phyloP scores from a whole-genome alignment of 2,888 invertebrate species.

The Athripsodes cinereus region DNA sequence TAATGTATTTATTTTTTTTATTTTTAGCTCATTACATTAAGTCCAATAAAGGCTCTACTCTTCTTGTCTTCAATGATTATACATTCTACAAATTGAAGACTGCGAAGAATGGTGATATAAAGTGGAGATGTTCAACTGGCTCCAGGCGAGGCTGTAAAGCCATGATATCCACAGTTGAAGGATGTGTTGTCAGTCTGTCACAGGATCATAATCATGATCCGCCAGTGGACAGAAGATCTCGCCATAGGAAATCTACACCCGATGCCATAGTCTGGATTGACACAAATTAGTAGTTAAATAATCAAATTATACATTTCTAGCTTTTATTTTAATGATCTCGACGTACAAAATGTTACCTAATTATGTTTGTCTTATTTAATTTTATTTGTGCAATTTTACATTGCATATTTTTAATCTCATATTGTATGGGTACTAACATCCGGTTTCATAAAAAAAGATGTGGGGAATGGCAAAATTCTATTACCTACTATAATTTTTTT shows the following conservation, averaged over 20 bases:
- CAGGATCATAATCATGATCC: conserved; percentile 26
- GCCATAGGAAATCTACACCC: neutral
- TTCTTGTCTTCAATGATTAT: neutral
- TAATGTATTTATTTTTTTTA: neutral
- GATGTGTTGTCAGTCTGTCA: conserved; percentile 27
- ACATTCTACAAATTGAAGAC: conserved; percentile 9
- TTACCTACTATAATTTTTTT: too few species aligned
- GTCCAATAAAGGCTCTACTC: conserved; percentile 5
- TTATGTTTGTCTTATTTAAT: too few species aligned
- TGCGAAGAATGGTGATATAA: conserved; percentile 1
- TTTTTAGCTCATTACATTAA: conserved; percentile 7
- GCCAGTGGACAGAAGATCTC: neutral
- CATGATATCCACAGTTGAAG: conserved; percentile 31
- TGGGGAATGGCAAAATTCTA: too few species aligned
- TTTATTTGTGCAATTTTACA: too few species aligned
- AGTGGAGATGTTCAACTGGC: conserved; percentile 17
- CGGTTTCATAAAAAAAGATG: too few species aligned
- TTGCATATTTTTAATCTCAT: too few species aligned
- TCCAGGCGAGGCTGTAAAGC: conserved; percentile 32
- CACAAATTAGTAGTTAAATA: too few species aligned
- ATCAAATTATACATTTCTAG: too few species aligned
- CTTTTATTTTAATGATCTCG: too few species aligned
- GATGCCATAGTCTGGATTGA: neutral
- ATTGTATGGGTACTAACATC: too few species aligned
- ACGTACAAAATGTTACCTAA: too few species aligned